Conservation (phyloP, 2,113 vertebrate genomes). For the Notiomystis cincta region DNA sequence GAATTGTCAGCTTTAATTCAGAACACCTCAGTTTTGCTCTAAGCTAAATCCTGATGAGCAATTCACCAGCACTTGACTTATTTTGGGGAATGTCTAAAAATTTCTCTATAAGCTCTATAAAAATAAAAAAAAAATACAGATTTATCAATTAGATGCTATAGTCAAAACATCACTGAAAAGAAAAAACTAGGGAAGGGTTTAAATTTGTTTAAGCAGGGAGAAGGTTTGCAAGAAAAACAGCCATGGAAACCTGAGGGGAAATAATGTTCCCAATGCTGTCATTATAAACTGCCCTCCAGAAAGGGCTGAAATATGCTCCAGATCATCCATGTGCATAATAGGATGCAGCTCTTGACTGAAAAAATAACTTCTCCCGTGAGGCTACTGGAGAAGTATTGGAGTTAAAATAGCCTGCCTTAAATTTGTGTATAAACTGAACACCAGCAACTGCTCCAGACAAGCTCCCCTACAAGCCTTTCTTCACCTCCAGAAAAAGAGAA, state of each 20-base stretch:
- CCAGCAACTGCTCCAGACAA: neutral
- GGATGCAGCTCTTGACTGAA: neutral
- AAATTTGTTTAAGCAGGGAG: neutral
- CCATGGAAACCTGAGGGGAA: neutral
- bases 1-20: neutral
- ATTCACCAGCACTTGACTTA: neutral
- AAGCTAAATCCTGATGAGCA: neutral
- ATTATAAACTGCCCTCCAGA: slow-evolving; percentile 6
- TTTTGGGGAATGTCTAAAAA: neutral
- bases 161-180: neutral
- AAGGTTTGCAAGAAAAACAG: neutral
- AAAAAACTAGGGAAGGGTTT: neutral
- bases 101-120: neutral
- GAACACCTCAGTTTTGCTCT: neutral
- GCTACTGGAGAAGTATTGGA: neutral
- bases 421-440: neutral
- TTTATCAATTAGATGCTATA: neutral
- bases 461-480: neutral
- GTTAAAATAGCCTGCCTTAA: neutral
- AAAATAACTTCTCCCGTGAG: neutral
- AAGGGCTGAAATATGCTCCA: neutral
- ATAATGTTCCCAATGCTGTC: neutral
- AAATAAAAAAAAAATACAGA: neutral
- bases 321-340: neutral
- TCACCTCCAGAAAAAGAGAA: neutral